Base-by-base conservation (phyloP, 2,797 vertebrate genomes). In the Enteromius thamalakanensis region DNA sequence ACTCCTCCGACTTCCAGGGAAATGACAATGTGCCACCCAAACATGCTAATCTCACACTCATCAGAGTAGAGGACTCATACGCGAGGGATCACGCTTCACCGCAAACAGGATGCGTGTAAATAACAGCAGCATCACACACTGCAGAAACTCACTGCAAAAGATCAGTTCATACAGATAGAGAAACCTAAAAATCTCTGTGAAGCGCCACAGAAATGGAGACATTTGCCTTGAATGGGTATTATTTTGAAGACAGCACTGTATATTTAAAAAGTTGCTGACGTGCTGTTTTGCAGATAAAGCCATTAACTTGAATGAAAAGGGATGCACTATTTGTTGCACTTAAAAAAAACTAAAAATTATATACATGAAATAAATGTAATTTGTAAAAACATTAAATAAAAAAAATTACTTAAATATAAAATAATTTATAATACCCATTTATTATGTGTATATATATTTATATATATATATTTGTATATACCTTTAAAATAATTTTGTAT, bases 1-100 rank as follows among this genome's bases (percentile, higher is more conserved):
- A 74, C 71, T 88, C 69, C 76, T 69, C 40, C 32, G 37, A 76
- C 84, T 65, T 87, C 58, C 71, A 72, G 82, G 77, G 60, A 87
- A 89, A 89, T 55, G 8, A 40, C 60, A 65, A 34, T 3, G n/a
- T 45, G 23, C 71, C 84, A 70, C 67, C 47, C 81, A 84, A 86
- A 83, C 55, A 62, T 32, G 69, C 81, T 75, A 71, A 86, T 87
- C 83, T 85, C 40, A 65, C 29, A 29, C 26, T 62, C 71, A 42
- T 84, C 84, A 77, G 82, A 53, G 17, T 12, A 7, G 21, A 55
- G 62, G 23, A 49, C 76, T 75, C 55, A 75, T 84, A 80, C 5
- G 49, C 40, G 69, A 62, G 17, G 23, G 70, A 76, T 45, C 29
- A 3, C 29, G 17, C 76, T 55, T 84, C 78, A 83, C 62, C 49